Base-by-base conservation (phyloP, 2,888 invertebrate species). In the Athalia circularis region DNA sequence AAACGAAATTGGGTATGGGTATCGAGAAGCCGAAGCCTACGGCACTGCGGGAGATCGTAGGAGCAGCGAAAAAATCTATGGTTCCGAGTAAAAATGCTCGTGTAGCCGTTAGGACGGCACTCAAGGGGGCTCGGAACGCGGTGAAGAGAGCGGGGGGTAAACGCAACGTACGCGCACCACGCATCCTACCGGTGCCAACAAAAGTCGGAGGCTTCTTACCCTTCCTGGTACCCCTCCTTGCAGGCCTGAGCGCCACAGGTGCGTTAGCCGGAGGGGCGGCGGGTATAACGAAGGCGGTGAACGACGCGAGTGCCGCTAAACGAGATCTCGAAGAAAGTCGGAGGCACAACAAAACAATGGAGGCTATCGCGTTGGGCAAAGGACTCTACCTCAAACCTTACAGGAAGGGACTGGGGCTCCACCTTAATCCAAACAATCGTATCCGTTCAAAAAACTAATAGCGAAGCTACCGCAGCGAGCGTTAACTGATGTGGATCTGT, bases 311-410 rank as follows among this genome's bases (percentile, higher is more conserved):
- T 79, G 79, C 77, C 68, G 88, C 88, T 8, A 82, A 84, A 84
- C 80, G 86, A 80, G 77, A 85, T 80, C 81, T 88, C 61, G 79
- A 81, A 15, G 88, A 90, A 82, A 82, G 80, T 45, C 77, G 84
- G 70, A 83, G 87, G 5, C 89, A 88, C 80, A 90, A 90, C 81
- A 79, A 83, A 81, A 81, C 80, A n/a, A 89, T 90, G 87, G 90
- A 90, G 84, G 81, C 86, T 65, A 87, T 88, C 64, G 87, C 86
- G 45, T 74, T 88, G 57, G 88, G 88, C 8, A 87, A 86, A 79
- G 88, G 88, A 6, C 62, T 84, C 15, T 83, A 82, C 80, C 67
- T 85, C 59, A 80, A 82, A 78, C 83, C 83, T 0, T 3, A 45
- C 86, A 57, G 84, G 79, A 80, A 81, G 61, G 52, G 82, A 81